Base-by-base conservation (phyloP, 2,113 vertebrate species). In the Percina caprodes region DNA sequence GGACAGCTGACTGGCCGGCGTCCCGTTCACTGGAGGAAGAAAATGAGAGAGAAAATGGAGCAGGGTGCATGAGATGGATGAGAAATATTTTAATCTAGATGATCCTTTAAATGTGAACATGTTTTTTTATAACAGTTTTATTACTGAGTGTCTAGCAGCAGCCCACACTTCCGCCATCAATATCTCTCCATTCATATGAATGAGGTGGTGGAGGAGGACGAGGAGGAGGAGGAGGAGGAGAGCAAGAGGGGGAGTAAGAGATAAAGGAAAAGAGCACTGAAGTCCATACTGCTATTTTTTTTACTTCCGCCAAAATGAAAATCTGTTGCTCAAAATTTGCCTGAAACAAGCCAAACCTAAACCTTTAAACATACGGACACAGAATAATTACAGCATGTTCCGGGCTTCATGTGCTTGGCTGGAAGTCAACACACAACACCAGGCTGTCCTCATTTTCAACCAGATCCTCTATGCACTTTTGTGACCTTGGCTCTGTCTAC, bases 1-100 rank as follows among this genome's bases (percentile, higher is more conserved):
- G 74, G 98, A 99, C 75, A 97, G 95, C 94, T 98, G 98, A 92
- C 97, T 99, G 92, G 96, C 96, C 82, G 96, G 97, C 65, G 95
- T 98, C 93, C 98, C 98, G 94, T 99, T 99, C 87, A 99, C 98
- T 99, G 84, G 77, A 77, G 66, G 88, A 69, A 66, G 58, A 39
- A 58, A 51, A 67, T 2, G 23, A 74, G 42, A 48, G 59, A 69
- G 56, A 81, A 77, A 72, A 82, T 48, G 45, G 68, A 87, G 63
- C 81, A 77, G 59, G 52, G 48, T 58, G 60, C 49, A 23, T 56
- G 73, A 84, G 62, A 56, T 19, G 18, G 70, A 59, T 26, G 18
- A 79, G 14, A 48, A 68, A 75, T 39, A 55, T 23, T 42, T 60
- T 76, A 75, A 83, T 46, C 39, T 42, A 74, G 51, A 79, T 60